A percentile compares a stretch with the other conserved stretches of the same genome.
phyloP scores from a whole-genome alignment of 1,140 invertebrate species.

The Batillaria attramentaria region DNA sequence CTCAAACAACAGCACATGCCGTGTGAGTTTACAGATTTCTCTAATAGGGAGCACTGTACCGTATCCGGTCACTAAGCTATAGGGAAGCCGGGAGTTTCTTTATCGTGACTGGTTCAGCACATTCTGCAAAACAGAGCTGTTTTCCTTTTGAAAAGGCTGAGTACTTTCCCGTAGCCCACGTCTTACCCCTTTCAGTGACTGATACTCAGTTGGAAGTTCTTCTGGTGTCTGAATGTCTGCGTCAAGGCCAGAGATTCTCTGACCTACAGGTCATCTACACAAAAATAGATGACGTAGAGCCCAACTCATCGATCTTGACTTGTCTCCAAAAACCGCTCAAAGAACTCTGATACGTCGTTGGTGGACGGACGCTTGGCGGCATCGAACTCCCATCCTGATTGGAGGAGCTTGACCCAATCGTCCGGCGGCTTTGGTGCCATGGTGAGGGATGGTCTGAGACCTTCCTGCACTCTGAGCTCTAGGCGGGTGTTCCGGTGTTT shows the following conservation, averaged over 20 bases:
- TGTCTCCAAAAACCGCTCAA: conserved; percentile 18
- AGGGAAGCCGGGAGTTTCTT: no score
- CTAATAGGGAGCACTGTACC: no score
- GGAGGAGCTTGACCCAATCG: conserved; percentile 37
- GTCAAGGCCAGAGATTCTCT: neutral
- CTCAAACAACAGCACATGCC: no score
- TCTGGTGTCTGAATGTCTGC: neutral
- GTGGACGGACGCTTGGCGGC: conserved; percentile 35
- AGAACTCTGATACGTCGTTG: conserved; percentile 30
- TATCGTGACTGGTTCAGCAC: no score
- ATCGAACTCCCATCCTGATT: conserved; percentile 45
- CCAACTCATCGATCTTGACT: neutral
- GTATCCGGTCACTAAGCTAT: no score
- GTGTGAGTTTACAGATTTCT: no score
- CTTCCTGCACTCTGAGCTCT: conserved; percentile 41
- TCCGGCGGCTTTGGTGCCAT: conserved; percentile 39
- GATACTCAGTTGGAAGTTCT: neutral
- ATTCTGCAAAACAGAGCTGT: no score
- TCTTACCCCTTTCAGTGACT: neutral
- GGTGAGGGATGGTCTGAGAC: conserved; percentile 47
- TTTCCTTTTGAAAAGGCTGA: neutral
- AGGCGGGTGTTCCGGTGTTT: conserved; percentile 18
- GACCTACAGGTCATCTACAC: neutral
- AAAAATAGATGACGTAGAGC: neutral
- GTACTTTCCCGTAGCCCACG: neutral